Base-by-base conservation (phyloP, 2,113 vertebrate genomes). In the Capra hircus region DNA sequence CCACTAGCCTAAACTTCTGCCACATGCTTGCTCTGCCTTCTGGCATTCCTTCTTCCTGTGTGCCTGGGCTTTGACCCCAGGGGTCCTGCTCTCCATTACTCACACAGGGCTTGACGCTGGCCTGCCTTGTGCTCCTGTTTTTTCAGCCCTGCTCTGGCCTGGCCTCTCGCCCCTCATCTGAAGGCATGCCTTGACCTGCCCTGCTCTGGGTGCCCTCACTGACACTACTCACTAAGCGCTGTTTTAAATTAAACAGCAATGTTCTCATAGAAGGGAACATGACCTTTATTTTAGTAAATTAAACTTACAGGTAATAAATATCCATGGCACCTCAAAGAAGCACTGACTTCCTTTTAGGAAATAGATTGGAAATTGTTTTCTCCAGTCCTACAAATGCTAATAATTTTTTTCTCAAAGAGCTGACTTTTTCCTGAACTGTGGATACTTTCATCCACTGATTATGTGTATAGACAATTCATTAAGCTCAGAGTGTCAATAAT, bases 291-390 rank as follows among this genome's bases (percentile, higher is more conserved):
- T 88, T 81, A 87, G 40, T 94, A 97, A 97, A 94, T 93, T 91
- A 97, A 97, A 95, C 83, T 53, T 87, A 74, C 86, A 95, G 94
- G 48, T 97, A 96, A 97, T 98, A 98, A 98, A 98, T 97, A 98
- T 98, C 90, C 94, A 87, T 87, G 94, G 53, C 91, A 97, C 97
- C 95, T 98, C 82, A 97, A 96, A 98, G 95, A 93, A 80, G 43
- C 16, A 89, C 78, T 90, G 45, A 96, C 96, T 97, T 98, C 94
- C 92, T 90, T 71, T 95, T 84, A 96, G 94, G 85, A 97, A 98
- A 94, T 53, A 89, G 43, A 91, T 33, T 96, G n/a, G 91, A 97
- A 97, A 95, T 94, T 97, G 89, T 21, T 89, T 96, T 94, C 53
- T 94, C 91, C 62, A 48, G 59, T 59, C 48, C 67, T 80, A 95